phyloP scores from a whole-genome alignment of 30 jellyfish, hydroid and myxozoan genomes.

The Aurelia aurita complex sp. Pacific region DNA sequence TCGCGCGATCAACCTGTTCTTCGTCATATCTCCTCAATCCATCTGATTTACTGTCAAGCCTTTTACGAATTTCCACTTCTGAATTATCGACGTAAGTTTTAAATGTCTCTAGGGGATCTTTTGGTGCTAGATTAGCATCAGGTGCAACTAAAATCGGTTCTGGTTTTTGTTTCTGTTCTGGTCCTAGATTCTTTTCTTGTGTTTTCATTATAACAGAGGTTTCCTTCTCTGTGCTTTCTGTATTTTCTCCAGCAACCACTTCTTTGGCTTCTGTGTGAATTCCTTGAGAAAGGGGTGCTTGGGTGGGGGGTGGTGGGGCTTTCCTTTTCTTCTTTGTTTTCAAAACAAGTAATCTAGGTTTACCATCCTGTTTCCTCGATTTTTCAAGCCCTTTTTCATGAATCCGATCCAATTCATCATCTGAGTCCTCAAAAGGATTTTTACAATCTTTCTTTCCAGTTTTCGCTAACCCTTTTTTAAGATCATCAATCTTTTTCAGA shows the following conservation, averaged over 20 bases:
- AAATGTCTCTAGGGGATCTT: conserved; percentile 53
- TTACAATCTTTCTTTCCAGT: conserved; percentile 4
- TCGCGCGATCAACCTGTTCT: not conserved
- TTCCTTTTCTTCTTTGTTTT: conserved; percentile 63
- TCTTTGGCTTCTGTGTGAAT: not conserved
- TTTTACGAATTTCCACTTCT: conserved; percentile 41
- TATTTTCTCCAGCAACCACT: not conserved
- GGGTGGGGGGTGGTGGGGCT: conserved; percentile 42
- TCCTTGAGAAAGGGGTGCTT: not conserved
- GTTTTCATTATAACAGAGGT: not conserved
- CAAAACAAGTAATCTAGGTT: conserved; percentile 50
- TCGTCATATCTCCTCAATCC: not conserved
- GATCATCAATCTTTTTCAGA: conserved; percentile 18
- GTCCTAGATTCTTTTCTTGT: not conserved
- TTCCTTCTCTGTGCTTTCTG: not conserved
- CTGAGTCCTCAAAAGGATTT: conserved; percentile 72
- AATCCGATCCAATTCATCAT: conserved; percentile 57
- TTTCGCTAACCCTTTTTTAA: conserved; percentile 29
- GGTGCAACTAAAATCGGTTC: not conserved
- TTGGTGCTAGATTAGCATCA: not conserved
- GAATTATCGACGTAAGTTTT: conserved; percentile 36
- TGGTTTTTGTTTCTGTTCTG: not conserved
- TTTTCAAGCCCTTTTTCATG: not conserved
- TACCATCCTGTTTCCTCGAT: not conserved
- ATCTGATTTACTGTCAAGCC: conserved; percentile 29